Evolutionary conservation across 2,797 vertebrate genomes (phyloP).

Genomic region (Antrozous pallidus): DNA sequence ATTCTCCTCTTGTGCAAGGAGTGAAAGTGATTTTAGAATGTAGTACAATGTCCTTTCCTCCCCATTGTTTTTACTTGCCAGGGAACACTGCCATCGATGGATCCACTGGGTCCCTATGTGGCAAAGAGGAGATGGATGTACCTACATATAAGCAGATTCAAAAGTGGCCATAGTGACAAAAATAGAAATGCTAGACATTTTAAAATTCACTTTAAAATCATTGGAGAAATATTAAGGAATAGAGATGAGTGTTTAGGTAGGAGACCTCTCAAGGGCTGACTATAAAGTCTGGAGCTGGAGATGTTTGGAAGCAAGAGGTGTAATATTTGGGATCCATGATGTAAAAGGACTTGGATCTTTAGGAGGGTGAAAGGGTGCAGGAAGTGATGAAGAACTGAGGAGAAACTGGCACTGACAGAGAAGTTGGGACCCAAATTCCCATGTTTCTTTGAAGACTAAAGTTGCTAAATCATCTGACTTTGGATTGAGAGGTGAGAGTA

Average conservation of each 20-base stretch:
- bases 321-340: not conserved
- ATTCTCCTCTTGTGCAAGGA: not conserved
- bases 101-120: not conserved
- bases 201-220: slow-evolving; percentile 3
- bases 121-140: not conserved
- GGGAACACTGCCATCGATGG: not conserved
- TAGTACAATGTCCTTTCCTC: not conserved
- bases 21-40: not conserved
- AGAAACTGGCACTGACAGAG: not conserved
- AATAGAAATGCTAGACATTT: not conserved
- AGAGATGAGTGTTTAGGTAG: not conserved
- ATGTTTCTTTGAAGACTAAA: not conserved
- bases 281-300: not conserved
- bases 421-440: not conserved
- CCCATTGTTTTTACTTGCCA: not conserved
- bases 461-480: not conserved
- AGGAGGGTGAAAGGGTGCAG: not conserved
- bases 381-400: not conserved
- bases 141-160: not conserved
- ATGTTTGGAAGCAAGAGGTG: not conserved
- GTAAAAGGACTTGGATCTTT: not conserved
- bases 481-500: not conserved
- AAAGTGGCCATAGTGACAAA: not conserved
- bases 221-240: not conserved
- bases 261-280: not conserved